A percentile compares a stretch with the other conserved stretches of the same genome.
Evolutionary conservation across 2,113 vertebrate genomes (phyloP).

Genomic region (Hypomesus transpacificus): DNA sequence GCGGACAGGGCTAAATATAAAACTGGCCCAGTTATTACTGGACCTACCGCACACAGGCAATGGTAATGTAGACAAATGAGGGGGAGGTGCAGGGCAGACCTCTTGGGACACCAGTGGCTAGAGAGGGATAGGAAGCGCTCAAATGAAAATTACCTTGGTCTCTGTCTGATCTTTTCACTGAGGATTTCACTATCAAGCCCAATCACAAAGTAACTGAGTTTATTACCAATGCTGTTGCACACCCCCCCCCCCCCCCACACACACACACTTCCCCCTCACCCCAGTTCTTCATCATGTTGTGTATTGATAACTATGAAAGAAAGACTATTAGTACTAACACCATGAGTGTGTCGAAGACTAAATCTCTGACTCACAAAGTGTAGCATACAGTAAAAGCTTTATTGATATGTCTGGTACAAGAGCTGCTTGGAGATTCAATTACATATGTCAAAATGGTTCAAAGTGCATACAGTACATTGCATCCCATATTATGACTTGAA

Average conservation of each 20-base stretch:
- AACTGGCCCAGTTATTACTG: constrained; percentile 71
- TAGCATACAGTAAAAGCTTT: too few species aligned
- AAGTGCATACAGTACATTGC: not conserved
- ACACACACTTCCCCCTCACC: too few species aligned
- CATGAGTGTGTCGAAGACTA: too few species aligned
- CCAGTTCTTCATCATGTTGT: too few species aligned
- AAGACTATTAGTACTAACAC: too few species aligned
- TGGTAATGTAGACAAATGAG: constrained; percentile 72
- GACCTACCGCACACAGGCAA: constrained; percentile 56
- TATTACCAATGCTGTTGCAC: constrained; percentile 42
- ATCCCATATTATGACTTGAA: not conserved
- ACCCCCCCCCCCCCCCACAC: too few species aligned
- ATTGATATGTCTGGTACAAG: too few species aligned
- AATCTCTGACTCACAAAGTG: too few species aligned
- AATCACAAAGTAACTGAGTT: constrained; percentile 58
- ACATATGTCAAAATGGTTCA: not conserved
- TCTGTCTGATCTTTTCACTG: too few species aligned
- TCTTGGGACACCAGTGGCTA: constrained; percentile 70
- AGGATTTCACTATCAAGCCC: constrained; percentile 57
- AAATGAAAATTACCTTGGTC: constrained; percentile 60
- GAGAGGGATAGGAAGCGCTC: constrained; percentile 76
- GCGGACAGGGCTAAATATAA: constrained; percentile 62
- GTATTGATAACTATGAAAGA: too few species aligned
- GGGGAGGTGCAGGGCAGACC: constrained; percentile 67
- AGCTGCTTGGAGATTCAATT: not conserved